Conservation (phyloP, 2,888 invertebrate species). For the Orthosia gracilis region DNA sequence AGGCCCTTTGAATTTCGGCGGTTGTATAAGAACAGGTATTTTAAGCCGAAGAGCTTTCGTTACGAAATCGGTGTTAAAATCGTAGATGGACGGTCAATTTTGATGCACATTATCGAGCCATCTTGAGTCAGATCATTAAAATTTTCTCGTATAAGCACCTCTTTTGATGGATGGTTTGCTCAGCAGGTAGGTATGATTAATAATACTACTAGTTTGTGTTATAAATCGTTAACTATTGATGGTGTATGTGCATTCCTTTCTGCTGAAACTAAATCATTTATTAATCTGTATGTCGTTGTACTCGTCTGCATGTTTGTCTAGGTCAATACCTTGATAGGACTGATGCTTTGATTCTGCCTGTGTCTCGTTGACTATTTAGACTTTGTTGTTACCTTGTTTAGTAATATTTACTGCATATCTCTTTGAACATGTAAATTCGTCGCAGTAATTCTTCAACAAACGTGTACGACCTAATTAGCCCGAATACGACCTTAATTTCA, state of each 20-base stretch:
- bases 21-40: constrained; percentile 44
- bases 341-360: background rate
- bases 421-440: background rate
- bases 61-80: constrained; percentile 50
- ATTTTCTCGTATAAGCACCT: constrained; percentile 41
- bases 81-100: constrained; percentile 40
- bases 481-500: constrained; percentile 13
- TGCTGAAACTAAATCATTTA: constrained; percentile 12
- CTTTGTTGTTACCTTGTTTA: background rate
- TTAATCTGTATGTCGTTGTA: constrained; percentile 13
- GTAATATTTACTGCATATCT: background rate
- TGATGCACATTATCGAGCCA: constrained; percentile 36
- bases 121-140: constrained; percentile 52
- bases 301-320: constrained; percentile 4
- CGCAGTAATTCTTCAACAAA: constrained; percentile 2
- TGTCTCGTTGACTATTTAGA: constrained; percentile 7
- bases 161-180: constrained; percentile 54
- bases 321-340: constrained; percentile 14
- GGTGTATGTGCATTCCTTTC: constrained; percentile 4
- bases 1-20: constrained; percentile 31
- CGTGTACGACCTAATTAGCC: constrained; percentile 22
- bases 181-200: constrained; percentile 40
- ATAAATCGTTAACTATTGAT: constrained; percentile 19
- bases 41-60: constrained; percentile 44
- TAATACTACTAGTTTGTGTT: constrained; percentile 31